phyloP scores from a whole-genome alignment of 2,113 vertebrate genomes.

The Oenanthe melanoleuca region DNA sequence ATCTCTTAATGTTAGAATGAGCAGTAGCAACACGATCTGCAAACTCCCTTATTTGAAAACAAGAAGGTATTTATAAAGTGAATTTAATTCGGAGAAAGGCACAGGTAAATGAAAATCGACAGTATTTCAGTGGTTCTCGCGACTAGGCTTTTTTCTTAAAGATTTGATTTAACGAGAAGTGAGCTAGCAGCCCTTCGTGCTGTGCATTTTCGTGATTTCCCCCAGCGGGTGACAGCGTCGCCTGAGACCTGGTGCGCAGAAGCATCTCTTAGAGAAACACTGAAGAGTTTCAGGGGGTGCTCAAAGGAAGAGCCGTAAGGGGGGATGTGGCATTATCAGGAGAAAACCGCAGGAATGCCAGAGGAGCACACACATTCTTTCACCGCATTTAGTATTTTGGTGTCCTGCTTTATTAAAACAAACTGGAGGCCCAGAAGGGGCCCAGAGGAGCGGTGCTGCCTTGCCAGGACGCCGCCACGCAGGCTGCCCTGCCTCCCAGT shows the following conservation, averaged over 20 bases:
- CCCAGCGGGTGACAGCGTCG: rapidly evolving
- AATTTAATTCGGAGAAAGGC: neutral
- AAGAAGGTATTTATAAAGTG: neutral
- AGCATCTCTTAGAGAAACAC: neutral
- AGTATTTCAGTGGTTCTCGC: neutral
- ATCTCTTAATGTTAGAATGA: neutral
- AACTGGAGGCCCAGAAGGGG: neutral
- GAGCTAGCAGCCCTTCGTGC: neutral
- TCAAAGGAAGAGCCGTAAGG: neutral
- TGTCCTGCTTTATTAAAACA: neutral
- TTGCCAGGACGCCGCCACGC: too few relatives aligned
- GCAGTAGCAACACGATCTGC: neutral
- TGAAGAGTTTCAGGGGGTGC: neutral
- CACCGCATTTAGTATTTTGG: neutral
- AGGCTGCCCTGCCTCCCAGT: too few relatives aligned
- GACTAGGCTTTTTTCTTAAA: neutral
- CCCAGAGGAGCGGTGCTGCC: neutral
- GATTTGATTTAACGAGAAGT: neutral
- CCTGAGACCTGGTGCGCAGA: neutral
- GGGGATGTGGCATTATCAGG: neutral
- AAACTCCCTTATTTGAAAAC: neutral
- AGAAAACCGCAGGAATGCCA: neutral
- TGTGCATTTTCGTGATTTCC: neutral
- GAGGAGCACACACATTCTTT: neutral
- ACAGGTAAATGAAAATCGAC: neutral